Conservation (phyloP, 2,888 invertebrate genomes). For the Oscheius sp. region DNA sequence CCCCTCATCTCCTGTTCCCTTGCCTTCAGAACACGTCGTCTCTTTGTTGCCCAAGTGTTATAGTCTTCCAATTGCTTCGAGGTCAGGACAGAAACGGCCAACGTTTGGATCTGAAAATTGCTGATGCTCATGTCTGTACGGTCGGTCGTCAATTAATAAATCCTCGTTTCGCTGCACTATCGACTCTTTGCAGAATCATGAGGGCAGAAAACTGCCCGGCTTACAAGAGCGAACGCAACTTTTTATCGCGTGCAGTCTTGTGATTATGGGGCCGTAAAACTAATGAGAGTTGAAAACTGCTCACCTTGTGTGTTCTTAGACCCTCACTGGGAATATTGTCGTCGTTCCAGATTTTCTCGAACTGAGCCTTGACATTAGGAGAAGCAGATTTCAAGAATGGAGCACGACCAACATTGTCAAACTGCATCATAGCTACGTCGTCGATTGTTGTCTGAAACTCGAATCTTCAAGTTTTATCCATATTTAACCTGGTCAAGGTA, state of each 20-base stretch:
- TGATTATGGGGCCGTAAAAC: background rate
- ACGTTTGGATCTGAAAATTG: slow-evolving; percentile 63
- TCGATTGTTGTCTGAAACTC: slow-evolving; percentile 51
- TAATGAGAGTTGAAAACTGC: background rate
- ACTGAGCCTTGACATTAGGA: slow-evolving; percentile 55
- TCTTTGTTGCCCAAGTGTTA: slow-evolving; percentile 67
- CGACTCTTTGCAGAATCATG: slow-evolving; percentile 22
- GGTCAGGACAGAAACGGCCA: slow-evolving; percentile 69
- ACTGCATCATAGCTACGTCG: slow-evolving; percentile 59
- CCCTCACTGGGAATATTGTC: slow-evolving; percentile 68
- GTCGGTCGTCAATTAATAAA: slow-evolving; percentile 15
- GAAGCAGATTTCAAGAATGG: slow-evolving; percentile 65
- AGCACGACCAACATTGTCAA: slow-evolving; percentile 51
- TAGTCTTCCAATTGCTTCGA: slow-evolving; percentile 61
- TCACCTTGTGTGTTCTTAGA: slow-evolving; percentile 62
- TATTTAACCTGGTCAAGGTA: slow-evolving; percentile 20
- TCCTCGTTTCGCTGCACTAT: slow-evolving; percentile 17
- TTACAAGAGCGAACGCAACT: background rate
- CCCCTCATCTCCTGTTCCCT: slow-evolving; percentile 58
- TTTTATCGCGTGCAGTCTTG: slow-evolving; percentile 14
- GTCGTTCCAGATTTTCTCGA: slow-evolving; percentile 65
- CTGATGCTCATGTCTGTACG: background rate
- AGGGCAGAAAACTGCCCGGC: slow-evolving; percentile 5
- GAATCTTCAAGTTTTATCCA: background rate
- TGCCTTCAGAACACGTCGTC: slow-evolving; percentile 59